These are phyloP conservation scores for Papilio demoleus DNA, from an alignment of 2,888 invertebrate species.

Conservation along the genomic window DNA sequence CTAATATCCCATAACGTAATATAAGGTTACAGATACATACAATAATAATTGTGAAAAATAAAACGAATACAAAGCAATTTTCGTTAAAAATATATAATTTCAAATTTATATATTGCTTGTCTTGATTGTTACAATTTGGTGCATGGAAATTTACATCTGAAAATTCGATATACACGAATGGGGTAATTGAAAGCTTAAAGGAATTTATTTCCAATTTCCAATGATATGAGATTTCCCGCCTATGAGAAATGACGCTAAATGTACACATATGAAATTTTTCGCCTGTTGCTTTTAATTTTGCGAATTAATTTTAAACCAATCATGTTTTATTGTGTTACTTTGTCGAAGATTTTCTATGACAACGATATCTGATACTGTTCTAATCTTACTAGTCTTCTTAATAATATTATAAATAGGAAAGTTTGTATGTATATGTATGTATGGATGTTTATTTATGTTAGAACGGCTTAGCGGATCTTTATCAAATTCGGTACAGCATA, in stretches of 20 bases:
- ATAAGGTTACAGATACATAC: too few species aligned
- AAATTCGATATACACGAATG: conserved; percentile 74
- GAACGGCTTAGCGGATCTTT: too few species aligned
- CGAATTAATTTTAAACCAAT: conserved; percentile 39
- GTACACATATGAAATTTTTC: conserved; percentile 59
- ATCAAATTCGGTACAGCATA: too few species aligned
- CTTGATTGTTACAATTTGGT: conserved; percentile 45
- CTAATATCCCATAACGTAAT: too few species aligned
- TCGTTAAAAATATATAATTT: too few species aligned
- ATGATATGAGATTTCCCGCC: conserved; percentile 71
- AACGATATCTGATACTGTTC: not conserved
- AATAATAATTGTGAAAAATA: not conserved
- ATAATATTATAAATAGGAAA: too few species aligned
- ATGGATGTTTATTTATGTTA: too few species aligned
- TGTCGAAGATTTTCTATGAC: not conserved
- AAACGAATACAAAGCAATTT: not conserved
- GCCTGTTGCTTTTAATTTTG: conserved; percentile 58
- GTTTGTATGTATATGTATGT: too few species aligned
- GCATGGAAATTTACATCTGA: conserved; percentile 63
- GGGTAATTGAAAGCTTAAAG: conserved; percentile 81
- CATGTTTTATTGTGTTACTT: conserved; percentile 33
- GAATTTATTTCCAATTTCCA: conserved; percentile 82
- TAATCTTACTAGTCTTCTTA: too few species aligned
- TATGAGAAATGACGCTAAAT: conserved; percentile 60
- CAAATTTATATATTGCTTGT: conserved; percentile 40